A percentile compares a stretch with the other conserved stretches of the same genome.
phyloP scores from a whole-genome alignment of 2,888 invertebrate genomes.

The Pyrochroa serraticornis region DNA sequence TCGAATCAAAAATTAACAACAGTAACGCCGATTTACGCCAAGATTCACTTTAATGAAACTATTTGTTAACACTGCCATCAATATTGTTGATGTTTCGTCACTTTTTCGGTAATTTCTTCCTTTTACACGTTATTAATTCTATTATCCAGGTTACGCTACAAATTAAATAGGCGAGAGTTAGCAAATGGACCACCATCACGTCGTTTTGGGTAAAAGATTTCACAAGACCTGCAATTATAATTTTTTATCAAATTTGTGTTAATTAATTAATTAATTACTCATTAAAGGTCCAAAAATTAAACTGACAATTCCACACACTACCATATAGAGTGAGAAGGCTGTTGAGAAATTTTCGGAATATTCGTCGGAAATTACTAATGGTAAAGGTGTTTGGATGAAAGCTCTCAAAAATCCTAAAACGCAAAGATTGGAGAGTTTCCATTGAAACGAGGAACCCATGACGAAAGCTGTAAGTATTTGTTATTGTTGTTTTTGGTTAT shows the following conservation, averaged over 20 bases:
- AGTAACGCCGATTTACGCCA: neutral
- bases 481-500: conserved; percentile 1
- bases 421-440: conserved; percentile 66
- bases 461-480: conserved; percentile 62
- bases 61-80: too few species aligned
- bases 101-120: neutral
- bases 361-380: conserved; percentile 73
- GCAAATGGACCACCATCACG: conserved; percentile 68
- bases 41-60: too few species aligned
- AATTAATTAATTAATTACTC: conserved; percentile 61
- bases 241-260: conserved; percentile 55
- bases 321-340: conserved; percentile 74
- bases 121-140: conserved; percentile 56
- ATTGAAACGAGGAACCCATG: conserved; percentile 62
- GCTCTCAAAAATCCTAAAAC: conserved; percentile 72
- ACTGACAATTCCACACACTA: conserved; percentile 72
- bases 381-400: conserved; percentile 72
- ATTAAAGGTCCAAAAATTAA: conserved; percentile 72
- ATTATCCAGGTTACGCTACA: conserved; percentile 74
- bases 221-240: conserved; percentile 61
- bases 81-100: neutral
- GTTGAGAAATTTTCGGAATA: conserved; percentile 74
- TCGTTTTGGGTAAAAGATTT: conserved; percentile 70
- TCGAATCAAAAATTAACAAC: too few species aligned
- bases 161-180: conserved; percentile 69